These are phyloP conservation scores for Phoronis australis DNA, from an alignment of 2,888 invertebrate species.

Conservation along the genomic window DNA sequence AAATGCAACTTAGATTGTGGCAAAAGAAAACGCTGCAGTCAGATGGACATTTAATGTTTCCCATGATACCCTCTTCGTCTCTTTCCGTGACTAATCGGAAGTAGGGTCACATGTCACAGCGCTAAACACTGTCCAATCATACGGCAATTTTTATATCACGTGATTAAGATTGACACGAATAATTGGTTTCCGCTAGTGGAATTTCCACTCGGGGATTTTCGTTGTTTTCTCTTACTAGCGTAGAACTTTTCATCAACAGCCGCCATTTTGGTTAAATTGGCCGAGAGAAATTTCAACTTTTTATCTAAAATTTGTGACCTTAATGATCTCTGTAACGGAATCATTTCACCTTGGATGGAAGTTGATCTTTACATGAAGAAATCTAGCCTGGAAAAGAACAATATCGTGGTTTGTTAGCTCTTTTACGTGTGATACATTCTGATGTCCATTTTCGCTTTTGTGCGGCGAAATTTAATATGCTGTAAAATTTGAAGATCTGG, in stretches of 20 bases:
- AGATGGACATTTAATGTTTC: too few relatives aligned
- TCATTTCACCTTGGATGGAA: too few relatives aligned
- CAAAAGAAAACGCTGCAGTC: too few relatives aligned
- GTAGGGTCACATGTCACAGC: not conserved
- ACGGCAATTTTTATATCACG: conserved; percentile 19
- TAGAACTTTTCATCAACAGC: conserved; percentile 93
- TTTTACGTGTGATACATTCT: too few relatives aligned
- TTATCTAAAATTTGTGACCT: conserved; percentile 19
- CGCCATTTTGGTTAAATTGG: conserved; percentile 86
- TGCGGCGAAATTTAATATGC: too few relatives aligned
- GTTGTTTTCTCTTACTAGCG: conserved; percentile 80
- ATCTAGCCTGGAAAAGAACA: too few relatives aligned
- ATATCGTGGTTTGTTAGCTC: too few relatives aligned
- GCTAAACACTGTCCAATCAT: conserved; percentile 18
- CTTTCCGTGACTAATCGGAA: not conserved
- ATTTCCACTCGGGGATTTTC: conserved; percentile 43
- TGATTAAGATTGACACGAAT: conserved; percentile 32
- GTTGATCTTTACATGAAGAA: too few relatives aligned
- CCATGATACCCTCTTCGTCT: not conserved
- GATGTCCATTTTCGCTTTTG: too few relatives aligned
- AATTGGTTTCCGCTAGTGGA: conserved; percentile 36
- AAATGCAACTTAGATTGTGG: too few relatives aligned
- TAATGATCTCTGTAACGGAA: too few relatives aligned
- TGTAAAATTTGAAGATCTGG: too few relatives aligned
- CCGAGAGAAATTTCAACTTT: conserved; percentile 70